Base-by-base conservation (phyloP, 2,888 invertebrate genomes). In the Tyria jacobaeae region DNA sequence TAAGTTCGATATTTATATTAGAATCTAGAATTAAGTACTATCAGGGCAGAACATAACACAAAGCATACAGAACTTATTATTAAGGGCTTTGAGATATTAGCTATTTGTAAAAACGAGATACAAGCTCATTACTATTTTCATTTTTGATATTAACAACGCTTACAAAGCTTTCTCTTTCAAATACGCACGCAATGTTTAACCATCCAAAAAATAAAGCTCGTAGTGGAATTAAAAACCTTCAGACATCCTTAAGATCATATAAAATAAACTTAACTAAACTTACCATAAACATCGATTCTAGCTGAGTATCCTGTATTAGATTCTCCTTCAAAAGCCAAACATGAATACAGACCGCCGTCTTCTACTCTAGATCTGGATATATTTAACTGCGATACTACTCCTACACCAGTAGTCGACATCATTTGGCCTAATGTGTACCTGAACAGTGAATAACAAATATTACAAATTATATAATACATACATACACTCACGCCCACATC, bases 261-360 rank as follows among this genome's bases (percentile, higher is more conserved):
- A 21, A 41, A 17, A 41, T 41, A 21, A 10, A 41, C 9, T 21
- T n/a, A n/a, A 6, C 10, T 7, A 25, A 21, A 60, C 75, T 80
- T 79, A 95, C 95, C 95, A 80, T 94, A 95, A 64, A 95, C 88
- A 81, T 95, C 94, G 44, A 95, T 82, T 39, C 94, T 89, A 0
- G 90, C 89, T 0, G 81, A 75, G 70, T 92, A 88, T 0, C 80
- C 78, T 0, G 79, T 77, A n/a, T 73, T 88, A 1, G 84, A 75
- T 0, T 93, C 93, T 6, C 92, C 91, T 66, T 91, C 92, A 2
- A 89, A 77, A 0, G 95, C 95, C 2, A 91, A 78, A 73, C 96
- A 96, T 0, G 95, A 93, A 79, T 95, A 96, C 21, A 95, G 79
- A 0, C 95, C 96, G 0, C 95, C 96, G 70, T 96, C 96, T 70